Conservation (phyloP, 2,797 vertebrate genomes). For the Gambelia wislizenii region DNA sequence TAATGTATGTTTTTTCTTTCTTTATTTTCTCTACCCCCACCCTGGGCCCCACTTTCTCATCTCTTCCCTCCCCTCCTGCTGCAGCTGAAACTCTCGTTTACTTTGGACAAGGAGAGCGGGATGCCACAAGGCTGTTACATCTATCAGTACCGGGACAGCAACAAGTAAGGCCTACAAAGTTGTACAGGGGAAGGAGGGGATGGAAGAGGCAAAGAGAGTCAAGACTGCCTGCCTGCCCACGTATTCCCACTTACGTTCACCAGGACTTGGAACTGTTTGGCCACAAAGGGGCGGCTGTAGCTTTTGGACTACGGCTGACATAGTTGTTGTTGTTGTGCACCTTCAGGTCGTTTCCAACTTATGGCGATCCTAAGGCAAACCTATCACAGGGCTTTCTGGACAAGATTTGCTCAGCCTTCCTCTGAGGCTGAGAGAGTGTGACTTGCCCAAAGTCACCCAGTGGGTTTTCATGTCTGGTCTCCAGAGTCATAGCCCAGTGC, state of each 20-base stretch:
- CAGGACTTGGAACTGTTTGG: conserved; percentile 26
- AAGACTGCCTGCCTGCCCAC: neutral
- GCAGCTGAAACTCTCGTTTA: conserved; percentile 94
- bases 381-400: too few relatives aligned
- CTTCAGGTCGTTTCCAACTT: too few relatives aligned
- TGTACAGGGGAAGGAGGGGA: neutral
- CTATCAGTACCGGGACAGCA: conserved; percentile 96
- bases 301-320: conserved; percentile 29
- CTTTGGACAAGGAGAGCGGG: conserved; percentile 90
- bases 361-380: too few relatives aligned
- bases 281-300: conserved; percentile 40
- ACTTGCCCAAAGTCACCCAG: too few relatives aligned
- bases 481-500: too few relatives aligned
- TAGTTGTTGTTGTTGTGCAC: too few relatives aligned
- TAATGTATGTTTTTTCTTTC: conserved; percentile 47
- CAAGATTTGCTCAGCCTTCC: too few relatives aligned
- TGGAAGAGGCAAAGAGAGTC: conserved; percentile 34
- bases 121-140: conserved; percentile 96
- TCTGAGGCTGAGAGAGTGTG: too few relatives aligned
- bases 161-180: conserved; percentile 87
- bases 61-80: conserved; percentile 43
- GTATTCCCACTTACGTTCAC: conserved; percentile 25
- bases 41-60: neutral
- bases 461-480: too few relatives aligned
- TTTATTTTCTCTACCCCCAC: neutral